These are phyloP conservation scores for Flexamia atlantica DNA, from an alignment of 2,888 invertebrate species.

Conservation along the genomic window DNA sequence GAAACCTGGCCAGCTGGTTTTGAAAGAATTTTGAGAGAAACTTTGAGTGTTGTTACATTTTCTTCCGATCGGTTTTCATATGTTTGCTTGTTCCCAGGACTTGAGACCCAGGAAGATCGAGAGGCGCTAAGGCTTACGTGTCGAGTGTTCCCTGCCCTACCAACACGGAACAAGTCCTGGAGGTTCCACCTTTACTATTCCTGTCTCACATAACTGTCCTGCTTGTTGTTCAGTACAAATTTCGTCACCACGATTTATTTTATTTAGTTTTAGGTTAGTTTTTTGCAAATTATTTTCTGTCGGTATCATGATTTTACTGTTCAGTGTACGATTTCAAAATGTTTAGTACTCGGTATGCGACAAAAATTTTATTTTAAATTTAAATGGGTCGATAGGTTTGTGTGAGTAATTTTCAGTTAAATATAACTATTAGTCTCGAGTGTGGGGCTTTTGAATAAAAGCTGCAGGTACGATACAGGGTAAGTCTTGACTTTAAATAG, in stretches of 20 bases:
- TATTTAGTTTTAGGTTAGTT: slow-evolving; percentile 7
- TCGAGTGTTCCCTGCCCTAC: background rate
- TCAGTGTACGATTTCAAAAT: background rate
- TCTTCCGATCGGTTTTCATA: too few relatives aligned
- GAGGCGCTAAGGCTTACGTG: background rate
- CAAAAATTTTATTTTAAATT: background rate
- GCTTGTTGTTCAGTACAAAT: slow-evolving; percentile 23
- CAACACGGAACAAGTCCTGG: slow-evolving; percentile 1
- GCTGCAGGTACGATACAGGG: background rate
- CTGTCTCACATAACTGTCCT: slow-evolving; percentile 6
- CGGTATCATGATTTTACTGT: background rate
- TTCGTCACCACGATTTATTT: slow-evolving; percentile 2
- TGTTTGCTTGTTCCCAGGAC: slow-evolving; percentile 6
- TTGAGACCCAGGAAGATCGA: slow-evolving; percentile 11
- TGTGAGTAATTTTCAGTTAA: background rate
- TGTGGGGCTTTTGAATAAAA: background rate
- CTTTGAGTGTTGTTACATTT: too few relatives aligned
- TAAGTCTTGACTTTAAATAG: too few relatives aligned
- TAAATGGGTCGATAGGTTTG: background rate
- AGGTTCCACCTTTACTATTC: background rate
- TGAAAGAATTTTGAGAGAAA: too few relatives aligned
- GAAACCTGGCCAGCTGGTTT: too few relatives aligned
- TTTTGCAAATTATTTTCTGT: background rate
- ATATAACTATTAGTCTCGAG: background rate
- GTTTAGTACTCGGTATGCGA: background rate